Evolutionary conservation across 2,113 vertebrate species (phyloP).

Genomic region (human (Homo sapiens)): DNA sequence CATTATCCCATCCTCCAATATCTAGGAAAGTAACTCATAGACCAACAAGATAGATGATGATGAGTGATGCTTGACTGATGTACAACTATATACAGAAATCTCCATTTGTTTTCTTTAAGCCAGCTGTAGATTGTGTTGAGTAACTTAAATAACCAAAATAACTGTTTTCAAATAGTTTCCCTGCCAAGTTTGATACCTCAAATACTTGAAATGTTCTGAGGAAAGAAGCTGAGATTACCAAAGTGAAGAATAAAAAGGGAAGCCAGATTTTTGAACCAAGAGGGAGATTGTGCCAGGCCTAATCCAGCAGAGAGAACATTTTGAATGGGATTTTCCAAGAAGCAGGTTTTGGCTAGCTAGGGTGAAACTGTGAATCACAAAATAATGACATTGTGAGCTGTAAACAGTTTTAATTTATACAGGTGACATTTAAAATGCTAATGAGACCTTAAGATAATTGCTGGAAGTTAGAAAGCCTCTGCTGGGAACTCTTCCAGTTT

Average conservation of each 20-base stretch:
- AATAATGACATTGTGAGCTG: slow-evolving; percentile 70
- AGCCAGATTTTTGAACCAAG: background rate
- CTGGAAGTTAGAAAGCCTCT: slow-evolving; percentile 81
- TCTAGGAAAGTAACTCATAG: background rate
- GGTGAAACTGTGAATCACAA: slow-evolving; percentile 69
- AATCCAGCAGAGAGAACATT: background rate
- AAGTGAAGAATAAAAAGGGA: background rate
- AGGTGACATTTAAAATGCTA: slow-evolving; percentile 90
- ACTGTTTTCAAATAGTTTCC: background rate
- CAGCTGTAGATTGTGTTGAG: background rate
- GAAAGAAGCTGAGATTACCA: background rate
- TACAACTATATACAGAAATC: background rate
- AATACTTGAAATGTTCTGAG: background rate
- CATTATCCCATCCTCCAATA: background rate
- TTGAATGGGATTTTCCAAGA: slow-evolving; percentile 16
- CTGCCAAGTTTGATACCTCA: background rate
- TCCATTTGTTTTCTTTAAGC: slow-evolving; percentile 15
- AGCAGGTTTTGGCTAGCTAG: slow-evolving; percentile 55
- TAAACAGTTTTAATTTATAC: slow-evolving; percentile 88
- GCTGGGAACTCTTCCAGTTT: slow-evolving; percentile 80
- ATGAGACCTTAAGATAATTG: slow-evolving; percentile 88
- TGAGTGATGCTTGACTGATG: background rate
- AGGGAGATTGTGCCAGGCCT: background rate
- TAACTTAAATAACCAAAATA: background rate
- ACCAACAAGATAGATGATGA: background rate